Evolutionary conservation across 2,888 invertebrate genomes (phyloP), one percentile per base, ranked within the genome.

Genomic region (Andrena trimmerana): DNA sequence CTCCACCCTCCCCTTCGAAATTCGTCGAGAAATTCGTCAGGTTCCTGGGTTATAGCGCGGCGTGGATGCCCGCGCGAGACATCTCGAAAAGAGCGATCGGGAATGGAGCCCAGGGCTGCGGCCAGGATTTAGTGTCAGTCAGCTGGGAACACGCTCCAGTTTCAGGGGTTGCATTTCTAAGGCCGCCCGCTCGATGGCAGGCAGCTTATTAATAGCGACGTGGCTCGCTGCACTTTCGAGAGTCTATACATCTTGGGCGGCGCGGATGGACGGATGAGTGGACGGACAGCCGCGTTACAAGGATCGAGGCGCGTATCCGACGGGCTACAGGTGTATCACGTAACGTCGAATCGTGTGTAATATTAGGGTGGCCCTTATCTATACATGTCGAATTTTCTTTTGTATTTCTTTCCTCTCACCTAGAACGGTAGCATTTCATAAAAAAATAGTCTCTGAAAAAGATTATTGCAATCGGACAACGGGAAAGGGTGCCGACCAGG

Each of bases 141-240:
- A 62, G 10, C 59, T 20, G 27, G 62, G 54, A 24, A 20, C 57
- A 42, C 59, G 72, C 13, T 83, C 65, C 83, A 73, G 65, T 83
- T 83, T 82, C 69, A n/a, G n/a, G 20, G 54, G 70, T 20, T 57
- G 79, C 71, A 70, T 70, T 78, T 59, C 73, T 78, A 84, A 81
- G 66, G 84, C 29, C 54, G 52, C 81, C 66, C 60, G 48, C 62
- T 74, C 78, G 71, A 78, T 73, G 75, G 16, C 70, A 42, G 74
- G 5, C 48, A 29, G 67, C 54, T 86, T 86, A 83, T 78, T 87
- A 87, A 87, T 87, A 80, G 57, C 70, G 78, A 74, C 72, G 66
- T 24, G 82, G 54, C 57, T 50, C 78, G 67, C 36, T 67, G 76
- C 80, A 75, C 78, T 73, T 81, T 83, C 77, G 42, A 72, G 71